These are phyloP conservation scores for Sapajus apella DNA, from an alignment of 2,113 vertebrate genomes.

Conservation along the genomic window DNA sequence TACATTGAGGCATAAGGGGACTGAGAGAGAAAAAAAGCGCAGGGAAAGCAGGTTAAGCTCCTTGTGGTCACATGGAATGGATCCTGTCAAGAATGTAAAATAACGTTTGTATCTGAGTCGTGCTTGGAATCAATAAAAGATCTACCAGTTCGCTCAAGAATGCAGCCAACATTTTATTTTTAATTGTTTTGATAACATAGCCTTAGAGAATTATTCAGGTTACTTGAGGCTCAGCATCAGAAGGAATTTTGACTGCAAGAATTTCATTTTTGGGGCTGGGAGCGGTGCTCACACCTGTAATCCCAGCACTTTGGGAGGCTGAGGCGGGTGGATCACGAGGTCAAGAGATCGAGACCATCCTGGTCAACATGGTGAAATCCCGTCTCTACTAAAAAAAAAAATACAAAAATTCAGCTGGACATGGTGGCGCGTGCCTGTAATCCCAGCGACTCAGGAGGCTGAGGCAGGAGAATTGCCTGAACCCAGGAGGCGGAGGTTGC, in stretches of 20 bases:
- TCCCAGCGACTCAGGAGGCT: no score
- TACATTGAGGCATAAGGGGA: background rate
- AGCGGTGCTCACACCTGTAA: no score
- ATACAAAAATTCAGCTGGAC: no score
- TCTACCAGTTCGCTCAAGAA: background rate
- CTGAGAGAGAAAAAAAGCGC: background rate
- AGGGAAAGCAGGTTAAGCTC: background rate
- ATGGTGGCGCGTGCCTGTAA: no score
- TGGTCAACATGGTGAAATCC: no score
- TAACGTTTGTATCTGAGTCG: background rate
- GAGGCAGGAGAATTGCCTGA: no score
- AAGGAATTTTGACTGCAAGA: slow-evolving; percentile 20
- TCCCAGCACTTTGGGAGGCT: no score
- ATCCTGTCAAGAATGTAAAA: slow-evolving; percentile 42
- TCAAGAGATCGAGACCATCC: no score
- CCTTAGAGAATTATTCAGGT: background rate
- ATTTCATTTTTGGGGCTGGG: background rate
- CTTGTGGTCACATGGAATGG: background rate
- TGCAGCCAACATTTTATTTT: background rate
- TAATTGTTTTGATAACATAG: slow-evolving; percentile 25
- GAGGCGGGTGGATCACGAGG: no score
- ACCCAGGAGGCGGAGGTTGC: no score
- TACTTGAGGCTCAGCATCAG: background rate
- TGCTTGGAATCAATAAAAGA: background rate
- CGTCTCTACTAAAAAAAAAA: no score